These are phyloP conservation scores for Drosophila pseudoobscura DNA, from an alignment of 1,140 invertebrate genomes.

Conservation along the genomic window DNA sequence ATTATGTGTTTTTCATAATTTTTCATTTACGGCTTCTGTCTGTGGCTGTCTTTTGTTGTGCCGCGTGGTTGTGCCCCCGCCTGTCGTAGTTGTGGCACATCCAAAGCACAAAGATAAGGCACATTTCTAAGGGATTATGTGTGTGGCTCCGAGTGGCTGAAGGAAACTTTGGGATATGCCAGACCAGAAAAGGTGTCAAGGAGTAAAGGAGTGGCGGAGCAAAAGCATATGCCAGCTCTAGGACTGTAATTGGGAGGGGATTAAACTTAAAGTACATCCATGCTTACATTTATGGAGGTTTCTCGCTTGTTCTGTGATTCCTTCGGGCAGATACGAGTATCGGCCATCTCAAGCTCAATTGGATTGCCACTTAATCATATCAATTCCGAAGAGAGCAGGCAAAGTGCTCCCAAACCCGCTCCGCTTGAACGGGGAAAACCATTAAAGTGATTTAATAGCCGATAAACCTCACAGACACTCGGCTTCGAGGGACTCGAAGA, in stretches of 20 bases:
- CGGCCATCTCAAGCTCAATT: constrained; percentile 9
- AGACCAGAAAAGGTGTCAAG: constrained; percentile 40
- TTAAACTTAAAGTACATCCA: constrained; percentile 14
- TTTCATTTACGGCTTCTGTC: constrained; percentile 27
- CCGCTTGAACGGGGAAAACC: constrained; percentile 38
- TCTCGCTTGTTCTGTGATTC: background rate
- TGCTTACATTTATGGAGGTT: background rate
- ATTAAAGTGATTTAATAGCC: constrained; percentile 78
- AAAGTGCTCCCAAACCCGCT: constrained; percentile 16
- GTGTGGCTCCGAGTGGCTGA: constrained; percentile 11
- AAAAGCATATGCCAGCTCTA: constrained; percentile 33
- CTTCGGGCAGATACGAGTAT: too few relatives aligned
- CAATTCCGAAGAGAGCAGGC: constrained; percentile 1
- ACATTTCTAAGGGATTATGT: constrained; percentile 65
- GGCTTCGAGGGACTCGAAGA: constrained; percentile 17
- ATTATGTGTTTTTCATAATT: constrained; percentile 70
- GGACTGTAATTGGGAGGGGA: constrained; percentile 26
- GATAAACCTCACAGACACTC: constrained; percentile 67
- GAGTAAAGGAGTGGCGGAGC: constrained; percentile 2
- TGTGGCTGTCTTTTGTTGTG: constrained; percentile 38
- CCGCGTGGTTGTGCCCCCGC: constrained; percentile 9
- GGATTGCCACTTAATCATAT: constrained; percentile 27
- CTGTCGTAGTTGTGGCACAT: constrained; percentile 44
- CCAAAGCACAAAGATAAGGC: constrained; percentile 65
- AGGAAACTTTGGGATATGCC: constrained; percentile 30